Evolutionary conservation across 2,113 vertebrate genomes (phyloP), one percentile per base, ranked within the genome.

Genomic region (Lamprotornis superbus): DNA sequence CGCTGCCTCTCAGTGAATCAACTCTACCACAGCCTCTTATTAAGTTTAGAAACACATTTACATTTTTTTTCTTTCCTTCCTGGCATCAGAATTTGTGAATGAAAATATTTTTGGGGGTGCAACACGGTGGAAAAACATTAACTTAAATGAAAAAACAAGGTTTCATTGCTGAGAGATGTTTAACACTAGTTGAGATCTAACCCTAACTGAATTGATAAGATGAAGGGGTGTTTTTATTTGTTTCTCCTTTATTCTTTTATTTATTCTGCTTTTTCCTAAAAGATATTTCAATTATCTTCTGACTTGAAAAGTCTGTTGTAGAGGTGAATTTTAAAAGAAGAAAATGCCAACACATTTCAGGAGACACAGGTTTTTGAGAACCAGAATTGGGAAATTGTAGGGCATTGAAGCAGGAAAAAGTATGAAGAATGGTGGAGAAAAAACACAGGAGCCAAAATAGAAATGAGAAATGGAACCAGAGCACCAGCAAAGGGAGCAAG

Each of bases 391-490:
- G 25, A 91, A 89, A 91, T 95, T 76, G 61, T 91, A 85, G 93
- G 74, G 28, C 78, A 89, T 2, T 40, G 28, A 93, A 89, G 46
- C 50, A 80, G 57, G 25, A 87, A 95, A 87, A 87, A 25, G 49
- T 53, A 76, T 49, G 14, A 71, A 73, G 40, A 74, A 83, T 8
- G 50, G 33, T 49, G 71, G 50, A 87, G 70, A 81, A 83, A 85
- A 93, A 89, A 46, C 22, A 44, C 15, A 63, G 46, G 21, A 87
- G 57, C 49, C 80, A 84, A 92, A 97, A 96, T 11, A 97, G 83
- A 94, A 84, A 69, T 77, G 78, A 85, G 75, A 93, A 91, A 81
- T 60, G 5, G n/a, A 90, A 78, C 33, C 80, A 87, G 71, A 92
- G 27, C 63, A 83, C 35, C 1, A 1, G 8, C 7, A 93, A 95